A percentile compares a stretch with the other conserved stretches of the same genome.
Conservation (phyloP, 2,888 invertebrate species). For the Nysson spinosus region DNA sequence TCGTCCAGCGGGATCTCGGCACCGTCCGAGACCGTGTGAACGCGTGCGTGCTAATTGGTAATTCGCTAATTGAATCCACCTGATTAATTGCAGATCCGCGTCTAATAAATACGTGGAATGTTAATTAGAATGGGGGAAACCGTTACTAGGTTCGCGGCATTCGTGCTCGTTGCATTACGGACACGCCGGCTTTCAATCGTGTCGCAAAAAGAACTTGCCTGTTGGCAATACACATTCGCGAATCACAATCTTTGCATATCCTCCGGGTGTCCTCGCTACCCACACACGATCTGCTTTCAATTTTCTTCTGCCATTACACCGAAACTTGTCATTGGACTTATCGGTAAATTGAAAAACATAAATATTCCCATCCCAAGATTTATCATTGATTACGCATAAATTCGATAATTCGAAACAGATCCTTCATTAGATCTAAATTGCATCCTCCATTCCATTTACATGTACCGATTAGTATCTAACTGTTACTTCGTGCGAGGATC, state of each 20-base stretch:
- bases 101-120: conserved; percentile 72
- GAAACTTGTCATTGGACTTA: too few relatives aligned
- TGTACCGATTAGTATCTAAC: too few relatives aligned
- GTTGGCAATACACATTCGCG: too few relatives aligned
- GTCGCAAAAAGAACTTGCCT: conserved; percentile 51
- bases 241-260: too few relatives aligned
- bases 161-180: conserved; percentile 26
- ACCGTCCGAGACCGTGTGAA: conserved; percentile 62
- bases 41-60: conserved; percentile 72
- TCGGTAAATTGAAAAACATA: too few relatives aligned
- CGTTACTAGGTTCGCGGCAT: conserved; percentile 49
- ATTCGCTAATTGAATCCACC: conserved; percentile 75
- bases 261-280: conserved; percentile 22
- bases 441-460: too few relatives aligned
- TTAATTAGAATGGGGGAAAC: conserved; percentile 64
- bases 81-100: conserved; percentile 74
- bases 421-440: too few relatives aligned
- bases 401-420: too few relatives aligned
- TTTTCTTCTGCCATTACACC: too few relatives aligned
- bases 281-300: conserved; percentile 5
- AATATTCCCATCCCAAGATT: too few relatives aligned
- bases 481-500: too few relatives aligned
- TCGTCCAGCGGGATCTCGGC: conserved; percentile 65
- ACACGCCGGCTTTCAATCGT: conserved; percentile 38
- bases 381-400: too few relatives aligned